Conservation (phyloP, 2,113 vertebrate species). For the Synchiropus splendidus region DNA sequence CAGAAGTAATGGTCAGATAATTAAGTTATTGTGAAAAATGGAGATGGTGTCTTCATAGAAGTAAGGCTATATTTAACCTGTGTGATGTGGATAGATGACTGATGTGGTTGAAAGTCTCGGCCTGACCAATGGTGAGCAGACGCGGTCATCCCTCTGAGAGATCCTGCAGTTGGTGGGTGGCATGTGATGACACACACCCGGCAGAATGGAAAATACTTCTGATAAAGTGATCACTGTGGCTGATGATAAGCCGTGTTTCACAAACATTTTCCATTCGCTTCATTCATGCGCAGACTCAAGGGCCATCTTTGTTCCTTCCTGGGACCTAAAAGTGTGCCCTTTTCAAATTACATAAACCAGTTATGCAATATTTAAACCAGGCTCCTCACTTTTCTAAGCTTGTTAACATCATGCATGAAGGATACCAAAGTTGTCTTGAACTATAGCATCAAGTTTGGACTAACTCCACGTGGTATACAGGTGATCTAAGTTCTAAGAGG, state of each 20-base stretch:
- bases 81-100: conserved; percentile 13
- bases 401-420: too few species aligned
- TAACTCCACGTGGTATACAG: too few species aligned
- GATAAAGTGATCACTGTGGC: conserved; percentile 57
- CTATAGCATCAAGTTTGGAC: too few species aligned
- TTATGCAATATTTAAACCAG: background rate
- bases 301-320: conserved; percentile 25
- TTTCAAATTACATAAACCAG: background rate
- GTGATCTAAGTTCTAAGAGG: too few species aligned
- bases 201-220: conserved; percentile 61
- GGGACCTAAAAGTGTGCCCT: conserved; percentile 5
- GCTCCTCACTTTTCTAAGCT: too few species aligned
- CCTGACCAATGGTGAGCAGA: conserved; percentile 30
- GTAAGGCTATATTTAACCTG: conserved; percentile 28
- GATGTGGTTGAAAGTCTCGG: conserved; percentile 23
- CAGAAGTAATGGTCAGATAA: conserved; percentile 2
- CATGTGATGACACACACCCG: conserved; percentile 55
- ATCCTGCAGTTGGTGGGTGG: conserved; percentile 44
- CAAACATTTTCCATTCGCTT: conserved; percentile 37
- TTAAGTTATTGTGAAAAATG: background rate
- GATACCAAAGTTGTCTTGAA: too few species aligned
- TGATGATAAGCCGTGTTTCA: conserved; percentile 35
- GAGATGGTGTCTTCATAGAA: conserved; percentile 6
- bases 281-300: conserved; percentile 19
- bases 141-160: conserved; percentile 31